Conservation (phyloP, 2,888 invertebrate genomes). For the Patella depressa region DNA sequence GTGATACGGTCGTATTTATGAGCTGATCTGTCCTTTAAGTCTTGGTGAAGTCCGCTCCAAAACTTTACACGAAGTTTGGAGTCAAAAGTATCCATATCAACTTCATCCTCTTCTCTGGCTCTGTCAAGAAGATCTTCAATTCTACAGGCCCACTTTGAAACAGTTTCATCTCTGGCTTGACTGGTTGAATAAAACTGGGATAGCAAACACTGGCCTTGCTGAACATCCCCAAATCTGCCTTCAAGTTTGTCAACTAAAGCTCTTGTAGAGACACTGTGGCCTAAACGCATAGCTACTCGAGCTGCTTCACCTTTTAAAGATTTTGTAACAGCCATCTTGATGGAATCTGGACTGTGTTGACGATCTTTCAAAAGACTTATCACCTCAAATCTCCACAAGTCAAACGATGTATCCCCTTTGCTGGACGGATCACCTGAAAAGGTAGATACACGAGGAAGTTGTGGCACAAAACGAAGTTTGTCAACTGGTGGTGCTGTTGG, state of each 20-base stretch:
- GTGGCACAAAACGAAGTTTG: not conserved
- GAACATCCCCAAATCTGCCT: not conserved
- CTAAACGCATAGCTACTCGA: constrained; percentile 1
- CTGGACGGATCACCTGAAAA: not conserved
- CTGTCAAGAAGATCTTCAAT: not conserved
- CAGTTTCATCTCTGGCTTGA: not conserved
- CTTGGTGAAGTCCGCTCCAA: not conserved
- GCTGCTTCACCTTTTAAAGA: not conserved
- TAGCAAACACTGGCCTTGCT: not conserved
- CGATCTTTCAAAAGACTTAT: not conserved
- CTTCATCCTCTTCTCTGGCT: not conserved
- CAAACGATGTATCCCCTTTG: constrained; percentile 3
- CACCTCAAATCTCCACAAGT: constrained; percentile 2
- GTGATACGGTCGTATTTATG: not conserved
- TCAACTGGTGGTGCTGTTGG: not conserved
- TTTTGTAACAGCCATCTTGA: not conserved
- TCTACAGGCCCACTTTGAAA: not conserved
- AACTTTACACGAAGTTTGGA: not conserved
- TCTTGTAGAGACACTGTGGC: not conserved
- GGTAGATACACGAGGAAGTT: constrained; percentile 1
- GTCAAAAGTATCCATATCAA: not conserved
- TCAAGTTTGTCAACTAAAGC: not conserved
- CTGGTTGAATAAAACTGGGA: not conserved
- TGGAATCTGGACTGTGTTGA: not conserved
- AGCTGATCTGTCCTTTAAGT: not conserved